Evolutionary conservation across 2,797 vertebrate species (phyloP).

Genomic region (Aphelocoma californica): DNA sequence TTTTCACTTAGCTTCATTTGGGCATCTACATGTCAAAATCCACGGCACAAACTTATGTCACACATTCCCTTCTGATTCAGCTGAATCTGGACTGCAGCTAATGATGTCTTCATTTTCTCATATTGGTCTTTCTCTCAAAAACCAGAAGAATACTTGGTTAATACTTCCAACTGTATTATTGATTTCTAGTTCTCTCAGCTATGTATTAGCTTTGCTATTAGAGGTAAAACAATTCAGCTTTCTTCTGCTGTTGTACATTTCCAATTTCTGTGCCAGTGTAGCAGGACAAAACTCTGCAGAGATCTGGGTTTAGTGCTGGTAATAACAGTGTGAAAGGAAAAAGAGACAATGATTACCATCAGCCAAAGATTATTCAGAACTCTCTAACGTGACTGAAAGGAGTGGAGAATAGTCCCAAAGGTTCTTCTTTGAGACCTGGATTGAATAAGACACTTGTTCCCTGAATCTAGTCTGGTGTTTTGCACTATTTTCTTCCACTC

Average conservation of each 20-base stretch:
- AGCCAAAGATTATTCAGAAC: neutral
- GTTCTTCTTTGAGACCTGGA: neutral
- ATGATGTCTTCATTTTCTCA: neutral
- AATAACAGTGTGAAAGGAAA: neutral
- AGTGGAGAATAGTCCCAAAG: neutral
- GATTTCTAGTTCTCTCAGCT: neutral
- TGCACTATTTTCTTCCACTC: neutral
- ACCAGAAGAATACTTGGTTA: neutral
- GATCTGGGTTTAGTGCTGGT: neutral
- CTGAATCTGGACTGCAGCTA: neutral
- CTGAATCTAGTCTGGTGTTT: neutral
- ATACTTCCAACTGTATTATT: neutral
- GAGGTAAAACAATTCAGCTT: neutral
- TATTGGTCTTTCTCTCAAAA: neutral
- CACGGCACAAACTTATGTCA: neutral
- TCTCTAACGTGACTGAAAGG: neutral
- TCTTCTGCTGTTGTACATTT: neutral
- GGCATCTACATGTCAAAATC: neutral
- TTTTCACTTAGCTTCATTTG: neutral
- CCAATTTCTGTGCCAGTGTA: neutral
- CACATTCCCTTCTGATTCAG: neutral
- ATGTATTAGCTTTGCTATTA: neutral
- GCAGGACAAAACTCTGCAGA: neutral
- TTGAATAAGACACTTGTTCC: neutral
- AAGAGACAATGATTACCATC: neutral